Percentiles rank a stretch among this genome's conserved stretches.
Evolutionary conservation across 2,888 invertebrate species (phyloP).

Genomic region (Tachina grossa): DNA sequence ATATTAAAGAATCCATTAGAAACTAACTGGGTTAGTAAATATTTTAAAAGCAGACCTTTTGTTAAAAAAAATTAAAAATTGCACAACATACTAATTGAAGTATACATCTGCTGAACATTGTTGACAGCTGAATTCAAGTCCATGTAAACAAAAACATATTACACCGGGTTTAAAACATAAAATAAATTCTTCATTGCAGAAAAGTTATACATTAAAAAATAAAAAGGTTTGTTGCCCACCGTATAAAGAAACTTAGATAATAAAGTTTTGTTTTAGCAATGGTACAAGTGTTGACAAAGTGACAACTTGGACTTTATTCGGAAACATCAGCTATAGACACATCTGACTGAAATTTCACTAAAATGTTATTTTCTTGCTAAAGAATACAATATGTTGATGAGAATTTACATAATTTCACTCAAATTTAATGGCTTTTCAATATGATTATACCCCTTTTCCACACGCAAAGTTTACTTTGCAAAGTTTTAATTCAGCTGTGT

Average conservation of each 20-base stretch:
- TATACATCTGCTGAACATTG: neutral
- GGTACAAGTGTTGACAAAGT: too few relatives aligned
- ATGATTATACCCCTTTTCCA: too few relatives aligned
- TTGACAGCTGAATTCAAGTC: neutral
- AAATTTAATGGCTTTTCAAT: slow-evolving; percentile 73
- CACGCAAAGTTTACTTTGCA: too few relatives aligned
- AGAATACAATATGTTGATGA: slow-evolving; percentile 50
- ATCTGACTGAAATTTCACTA: slow-evolving; percentile 7
- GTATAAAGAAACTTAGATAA: neutral
- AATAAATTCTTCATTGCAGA: too few relatives aligned
- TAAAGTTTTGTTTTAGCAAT: too few relatives aligned
- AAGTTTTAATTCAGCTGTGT: too few relatives aligned
- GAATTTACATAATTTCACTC: slow-evolving; percentile 69
- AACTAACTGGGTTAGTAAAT: too few relatives aligned
- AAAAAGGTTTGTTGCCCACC: neutral
- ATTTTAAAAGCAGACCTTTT: too few relatives aligned
- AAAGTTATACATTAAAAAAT: too few relatives aligned
- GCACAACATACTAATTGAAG: neutral
- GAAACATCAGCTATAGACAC: slow-evolving; percentile 71
- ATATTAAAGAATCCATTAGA: too few relatives aligned
- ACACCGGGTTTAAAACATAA: neutral
- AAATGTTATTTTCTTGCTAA: slow-evolving; percentile 22
- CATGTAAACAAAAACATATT: slow-evolving; percentile 6
- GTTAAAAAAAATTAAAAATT: neutral
- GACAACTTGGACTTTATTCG: neutral